Percentiles rank a stretch among this genome's conserved stretches.
Conservation (phyloP, 2,113 vertebrate genomes). For the Hoplias malabaricus region DNA sequence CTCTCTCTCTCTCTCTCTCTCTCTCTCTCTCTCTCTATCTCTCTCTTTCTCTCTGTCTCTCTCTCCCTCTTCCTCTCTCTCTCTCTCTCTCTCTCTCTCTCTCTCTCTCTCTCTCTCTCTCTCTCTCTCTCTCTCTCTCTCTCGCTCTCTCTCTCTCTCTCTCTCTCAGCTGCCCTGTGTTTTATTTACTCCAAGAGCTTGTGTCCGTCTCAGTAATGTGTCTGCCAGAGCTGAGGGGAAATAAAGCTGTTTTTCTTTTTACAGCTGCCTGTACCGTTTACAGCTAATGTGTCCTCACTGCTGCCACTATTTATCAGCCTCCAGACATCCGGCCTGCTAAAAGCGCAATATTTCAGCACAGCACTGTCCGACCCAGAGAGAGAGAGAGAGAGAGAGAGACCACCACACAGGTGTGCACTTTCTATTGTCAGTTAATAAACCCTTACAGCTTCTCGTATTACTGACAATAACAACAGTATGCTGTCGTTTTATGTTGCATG, state of each 20-base stretch:
- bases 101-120: not conserved
- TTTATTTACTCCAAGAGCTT: constrained; percentile 71
- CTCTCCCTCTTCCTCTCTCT: constrained; percentile 59
- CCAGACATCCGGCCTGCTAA: constrained; percentile 52
- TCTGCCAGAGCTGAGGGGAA: constrained; percentile 65
- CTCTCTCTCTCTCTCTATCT: constrained; percentile 2
- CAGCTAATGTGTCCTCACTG: constrained; percentile 63
- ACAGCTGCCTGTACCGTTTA: constrained; percentile 65
- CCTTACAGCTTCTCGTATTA: no score
- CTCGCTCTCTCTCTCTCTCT: not conserved
- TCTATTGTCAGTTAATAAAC: no score
- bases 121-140: not conserved
- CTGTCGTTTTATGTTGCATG: no score
- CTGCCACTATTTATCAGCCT: constrained; percentile 70
- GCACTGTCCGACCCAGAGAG: constrained; percentile 1
- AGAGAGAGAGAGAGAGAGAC: not conserved
- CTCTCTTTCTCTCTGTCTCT: not conserved
- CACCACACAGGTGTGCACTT: no score
- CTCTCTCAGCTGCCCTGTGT: constrained; percentile 52
- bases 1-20: not conserved
- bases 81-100: not conserved
- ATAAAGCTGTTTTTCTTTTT: constrained; percentile 77
- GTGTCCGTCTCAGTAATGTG: constrained; percentile 61
- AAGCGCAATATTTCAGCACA: constrained; percentile 45
- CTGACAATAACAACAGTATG: no score